Evolutionary conservation across 2,888 invertebrate genomes (phyloP).

Genomic region (Leptopilina drosophilae): DNA sequence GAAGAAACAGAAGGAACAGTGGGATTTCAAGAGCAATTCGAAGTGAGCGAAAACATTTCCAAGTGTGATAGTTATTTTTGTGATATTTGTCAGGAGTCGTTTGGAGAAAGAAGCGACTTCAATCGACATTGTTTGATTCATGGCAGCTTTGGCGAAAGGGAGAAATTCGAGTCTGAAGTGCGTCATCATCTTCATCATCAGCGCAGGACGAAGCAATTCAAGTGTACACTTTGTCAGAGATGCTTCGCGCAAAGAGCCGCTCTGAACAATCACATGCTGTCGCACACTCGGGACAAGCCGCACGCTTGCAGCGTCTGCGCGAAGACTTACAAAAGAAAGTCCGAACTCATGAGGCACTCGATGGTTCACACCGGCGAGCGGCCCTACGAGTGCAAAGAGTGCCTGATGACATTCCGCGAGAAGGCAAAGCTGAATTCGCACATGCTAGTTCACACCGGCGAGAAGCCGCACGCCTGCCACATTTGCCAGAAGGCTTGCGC

Average conservation of each 20-base stretch:
- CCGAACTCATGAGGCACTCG: constrained; percentile 71
- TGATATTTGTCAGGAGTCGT: constrained; percentile 64
- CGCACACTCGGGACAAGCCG: constrained; percentile 72
- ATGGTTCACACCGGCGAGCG: constrained; percentile 74
- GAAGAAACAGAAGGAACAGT: neutral
- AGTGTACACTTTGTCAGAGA: constrained; percentile 71
- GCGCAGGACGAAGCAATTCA: constrained; percentile 67
- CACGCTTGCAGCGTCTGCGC: constrained; percentile 73
- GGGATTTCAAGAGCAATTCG: too few species aligned
- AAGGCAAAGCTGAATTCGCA: constrained; percentile 74
- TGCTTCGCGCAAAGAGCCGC: constrained; percentile 71
- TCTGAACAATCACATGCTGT: constrained; percentile 72
- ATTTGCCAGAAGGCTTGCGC: constrained; percentile 74
- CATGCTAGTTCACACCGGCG: constrained; percentile 74
- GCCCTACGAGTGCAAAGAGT: constrained; percentile 74
- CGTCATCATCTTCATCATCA: constrained; percentile 63
- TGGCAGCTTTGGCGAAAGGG: constrained; percentile 64
- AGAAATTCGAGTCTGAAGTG: constrained; percentile 59
- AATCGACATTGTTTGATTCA: constrained; percentile 68
- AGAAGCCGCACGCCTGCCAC: constrained; percentile 73
- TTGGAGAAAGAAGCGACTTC: constrained; percentile 65
- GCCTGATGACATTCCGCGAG: constrained; percentile 73
- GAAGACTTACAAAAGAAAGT: constrained; percentile 73
- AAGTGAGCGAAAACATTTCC: too few species aligned
- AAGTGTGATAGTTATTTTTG: constrained; percentile 58